Evolutionary conservation across 2,888 invertebrate species (phyloP).

Genomic region (Melieria omissa): DNA sequence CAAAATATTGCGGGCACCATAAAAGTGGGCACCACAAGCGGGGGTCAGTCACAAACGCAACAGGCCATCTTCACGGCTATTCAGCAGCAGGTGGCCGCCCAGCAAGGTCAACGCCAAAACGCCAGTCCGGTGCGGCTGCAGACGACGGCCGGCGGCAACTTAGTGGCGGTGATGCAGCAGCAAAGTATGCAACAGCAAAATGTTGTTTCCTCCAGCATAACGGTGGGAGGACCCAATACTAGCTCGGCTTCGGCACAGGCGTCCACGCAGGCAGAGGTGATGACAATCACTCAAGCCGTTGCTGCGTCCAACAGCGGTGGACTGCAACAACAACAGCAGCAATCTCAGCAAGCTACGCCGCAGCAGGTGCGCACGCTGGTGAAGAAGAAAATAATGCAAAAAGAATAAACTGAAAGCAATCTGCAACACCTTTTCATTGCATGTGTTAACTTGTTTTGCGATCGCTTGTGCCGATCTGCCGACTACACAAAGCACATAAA

Average conservation of each 20-base stretch:
- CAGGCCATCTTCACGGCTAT: slow-evolving; percentile 70
- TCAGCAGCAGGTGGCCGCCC: slow-evolving; percentile 69
- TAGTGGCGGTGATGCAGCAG: slow-evolving; percentile 72
- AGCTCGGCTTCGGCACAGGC: slow-evolving; percentile 48
- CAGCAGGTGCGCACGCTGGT: slow-evolving; percentile 67
- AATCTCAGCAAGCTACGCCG: slow-evolving; percentile 54
- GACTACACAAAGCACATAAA: too few species aligned
- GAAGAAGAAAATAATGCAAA: slow-evolving; percentile 66
- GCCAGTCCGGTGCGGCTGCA: slow-evolving; percentile 73
- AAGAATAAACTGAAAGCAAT: slow-evolving; percentile 54
- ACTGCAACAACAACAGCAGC: slow-evolving; percentile 53
- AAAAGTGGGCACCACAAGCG: slow-evolving; percentile 68
- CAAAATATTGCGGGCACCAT: slow-evolving; percentile 68
- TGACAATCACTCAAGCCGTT: slow-evolving; percentile 59
- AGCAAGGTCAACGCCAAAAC: slow-evolving; percentile 70
- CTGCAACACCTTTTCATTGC: too few species aligned
- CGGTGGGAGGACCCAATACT: slow-evolving; percentile 22
- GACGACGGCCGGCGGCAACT: slow-evolving; percentile 68
- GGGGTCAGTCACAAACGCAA: slow-evolving; percentile 67
- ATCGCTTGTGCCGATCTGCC: too few species aligned
- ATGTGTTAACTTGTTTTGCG: too few species aligned
- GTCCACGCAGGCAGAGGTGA: slow-evolving; percentile 57
- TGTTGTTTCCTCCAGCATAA: slow-evolving; percentile 37
- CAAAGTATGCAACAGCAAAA: slow-evolving; percentile 52
- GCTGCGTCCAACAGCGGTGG: slow-evolving; percentile 27